Conservation (phyloP, 2,113 vertebrate genomes). For the Rhinopithecus roxellana region DNA sequence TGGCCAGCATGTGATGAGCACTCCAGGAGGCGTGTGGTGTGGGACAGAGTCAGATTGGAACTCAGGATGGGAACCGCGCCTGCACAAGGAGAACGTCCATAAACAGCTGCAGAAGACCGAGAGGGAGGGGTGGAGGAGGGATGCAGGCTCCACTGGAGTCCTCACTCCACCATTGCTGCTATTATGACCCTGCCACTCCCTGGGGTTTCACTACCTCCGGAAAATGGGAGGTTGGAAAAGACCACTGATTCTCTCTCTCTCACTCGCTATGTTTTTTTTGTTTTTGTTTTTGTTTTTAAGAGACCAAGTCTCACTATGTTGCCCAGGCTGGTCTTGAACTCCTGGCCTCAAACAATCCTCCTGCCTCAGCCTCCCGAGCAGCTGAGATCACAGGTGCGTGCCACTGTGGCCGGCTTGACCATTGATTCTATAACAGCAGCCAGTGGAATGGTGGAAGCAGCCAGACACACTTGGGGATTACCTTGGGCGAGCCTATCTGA, state of each 20-base stretch:
- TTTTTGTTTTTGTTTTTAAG: no score
- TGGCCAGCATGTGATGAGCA: no score
- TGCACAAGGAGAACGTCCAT: not conserved
- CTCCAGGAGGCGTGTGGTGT: no score
- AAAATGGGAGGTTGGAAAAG: not conserved
- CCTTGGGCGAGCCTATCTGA: not conserved
- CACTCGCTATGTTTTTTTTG: no score
- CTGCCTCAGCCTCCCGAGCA: no score
- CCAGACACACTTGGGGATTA: not conserved
- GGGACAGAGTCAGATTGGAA: no score
- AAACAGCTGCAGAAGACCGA: no score
- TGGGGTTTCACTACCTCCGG: not conserved
- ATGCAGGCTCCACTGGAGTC: not conserved
- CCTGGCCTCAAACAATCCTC: no score
- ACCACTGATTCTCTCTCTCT: not conserved
- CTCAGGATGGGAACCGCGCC: accelerated
- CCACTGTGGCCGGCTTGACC: no score
- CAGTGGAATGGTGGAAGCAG: not conserved
- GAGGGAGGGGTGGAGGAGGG: accelerated
- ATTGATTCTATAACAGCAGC: not conserved
- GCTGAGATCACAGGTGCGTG: no score
- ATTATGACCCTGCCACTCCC: not conserved
- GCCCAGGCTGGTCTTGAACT: no score
- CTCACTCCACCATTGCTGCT: not conserved
- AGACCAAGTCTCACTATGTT: no score